A percentile compares a stretch with the other conserved stretches of the same genome.
Conservation (phyloP, 2,797 vertebrate species). For the Neomorphus geoffroyi region DNA sequence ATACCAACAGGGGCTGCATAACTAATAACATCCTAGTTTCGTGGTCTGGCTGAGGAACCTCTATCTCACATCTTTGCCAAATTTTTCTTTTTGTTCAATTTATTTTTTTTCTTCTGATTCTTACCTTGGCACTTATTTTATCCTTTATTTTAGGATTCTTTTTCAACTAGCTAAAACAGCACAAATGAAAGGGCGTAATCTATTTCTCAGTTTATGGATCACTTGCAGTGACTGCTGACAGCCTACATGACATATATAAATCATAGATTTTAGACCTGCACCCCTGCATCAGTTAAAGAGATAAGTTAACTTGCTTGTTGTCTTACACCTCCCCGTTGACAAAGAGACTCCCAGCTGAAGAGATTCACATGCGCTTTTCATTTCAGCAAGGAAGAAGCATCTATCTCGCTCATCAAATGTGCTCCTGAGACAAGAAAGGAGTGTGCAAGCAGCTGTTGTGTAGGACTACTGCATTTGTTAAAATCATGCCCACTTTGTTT, state of each 20-base stretch:
- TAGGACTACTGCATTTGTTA: constrained; percentile 60
- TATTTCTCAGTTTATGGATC: constrained; percentile 24
- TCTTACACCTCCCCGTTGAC: constrained; percentile 41
- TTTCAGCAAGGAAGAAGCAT: constrained; percentile 33
- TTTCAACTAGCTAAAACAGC: constrained; percentile 7
- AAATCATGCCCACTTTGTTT: constrained; percentile 53
- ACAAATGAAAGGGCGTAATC: constrained; percentile 34
- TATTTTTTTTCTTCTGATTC: not conserved
- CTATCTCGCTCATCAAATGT: not conserved
- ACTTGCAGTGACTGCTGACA: constrained; percentile 35
- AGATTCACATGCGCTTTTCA: constrained; percentile 14
- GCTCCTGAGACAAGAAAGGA: constrained; percentile 22
- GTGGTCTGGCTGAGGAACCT: not conserved
- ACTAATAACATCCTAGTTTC: not conserved
- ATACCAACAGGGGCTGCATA: not conserved
- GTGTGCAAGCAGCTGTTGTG: constrained; percentile 60
- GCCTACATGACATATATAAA: not conserved
- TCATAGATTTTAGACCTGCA: constrained; percentile 34
- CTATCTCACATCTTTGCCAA: not conserved
- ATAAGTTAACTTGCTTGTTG: constrained; percentile 33
- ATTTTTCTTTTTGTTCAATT: not conserved
- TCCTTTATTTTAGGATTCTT: not conserved
- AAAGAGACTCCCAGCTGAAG: constrained; percentile 35
- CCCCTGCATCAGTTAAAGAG: not conserved
- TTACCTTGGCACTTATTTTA: constrained; percentile 17